These are phyloP conservation scores for Erpornis zantholeuca DNA, from an alignment of 2,113 vertebrate genomes.

Conservation along the genomic window DNA sequence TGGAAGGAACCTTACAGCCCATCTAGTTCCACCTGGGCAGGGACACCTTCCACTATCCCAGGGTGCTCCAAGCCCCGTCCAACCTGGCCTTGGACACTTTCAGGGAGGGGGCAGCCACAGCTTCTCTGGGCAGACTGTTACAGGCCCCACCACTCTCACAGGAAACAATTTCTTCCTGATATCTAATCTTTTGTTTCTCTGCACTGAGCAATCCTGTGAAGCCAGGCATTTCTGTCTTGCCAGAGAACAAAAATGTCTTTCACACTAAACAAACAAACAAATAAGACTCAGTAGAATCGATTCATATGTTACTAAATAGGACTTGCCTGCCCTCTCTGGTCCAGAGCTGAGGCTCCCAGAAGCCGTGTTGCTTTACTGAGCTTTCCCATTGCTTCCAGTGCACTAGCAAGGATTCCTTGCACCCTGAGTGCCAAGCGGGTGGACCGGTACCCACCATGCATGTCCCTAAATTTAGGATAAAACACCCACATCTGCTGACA, in stretches of 20 bases:
- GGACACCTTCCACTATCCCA: background rate
- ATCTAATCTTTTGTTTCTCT: background rate
- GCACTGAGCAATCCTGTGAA: background rate
- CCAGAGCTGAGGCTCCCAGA: background rate
- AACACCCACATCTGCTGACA: constrained; percentile 9
- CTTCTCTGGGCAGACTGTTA: background rate
- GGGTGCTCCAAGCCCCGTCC: rapidly evolving
- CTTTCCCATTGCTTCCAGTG: background rate
- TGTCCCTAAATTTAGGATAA: background rate
- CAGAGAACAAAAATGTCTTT: background rate
- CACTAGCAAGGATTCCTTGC: background rate
- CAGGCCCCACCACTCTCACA: background rate
- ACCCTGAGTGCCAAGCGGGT: background rate
- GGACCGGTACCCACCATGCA: background rate
- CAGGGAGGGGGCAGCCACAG: background rate
- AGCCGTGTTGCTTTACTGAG: background rate
- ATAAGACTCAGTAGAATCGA: background rate
- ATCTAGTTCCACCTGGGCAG: background rate
- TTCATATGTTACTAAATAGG: background rate
- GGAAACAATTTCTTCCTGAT: background rate
- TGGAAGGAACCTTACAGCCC: background rate
- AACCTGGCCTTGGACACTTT: background rate
- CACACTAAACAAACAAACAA: background rate
- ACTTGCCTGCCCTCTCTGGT: background rate
- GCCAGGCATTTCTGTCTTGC: background rate